Conservation (phyloP, 1,140 invertebrate species). For the Anastatus disparis region DNA sequence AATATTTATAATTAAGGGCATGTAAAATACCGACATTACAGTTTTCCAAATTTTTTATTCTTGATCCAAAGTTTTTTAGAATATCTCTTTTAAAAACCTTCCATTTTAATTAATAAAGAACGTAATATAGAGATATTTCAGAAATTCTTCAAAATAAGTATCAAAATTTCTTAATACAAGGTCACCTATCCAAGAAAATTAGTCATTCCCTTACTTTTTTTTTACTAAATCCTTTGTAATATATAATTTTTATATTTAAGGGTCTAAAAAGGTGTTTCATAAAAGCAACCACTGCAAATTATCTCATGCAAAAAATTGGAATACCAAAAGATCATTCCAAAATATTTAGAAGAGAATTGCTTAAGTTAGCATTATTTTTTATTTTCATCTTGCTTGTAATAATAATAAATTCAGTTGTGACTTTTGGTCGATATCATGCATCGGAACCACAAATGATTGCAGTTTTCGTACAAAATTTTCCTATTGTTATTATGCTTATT, state of each 20-base stretch:
- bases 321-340: constrained; percentile 22
- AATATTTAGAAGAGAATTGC: constrained; percentile 18
- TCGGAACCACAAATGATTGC: not conserved
- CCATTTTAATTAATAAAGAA: too few species aligned
- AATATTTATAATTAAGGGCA: too few species aligned
- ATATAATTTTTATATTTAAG: constrained; percentile 3
- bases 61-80: too few species aligned
- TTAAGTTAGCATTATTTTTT: not conserved
- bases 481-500: constrained; percentile 21
- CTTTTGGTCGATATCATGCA: not conserved
- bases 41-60: too few species aligned
- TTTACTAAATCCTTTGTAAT: too few species aligned
- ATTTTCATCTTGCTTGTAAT: not conserved
- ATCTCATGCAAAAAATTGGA: constrained; percentile 41
- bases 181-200: too few species aligned
- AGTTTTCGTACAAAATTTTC: not conserved
- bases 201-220: too few species aligned
- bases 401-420: not conserved
- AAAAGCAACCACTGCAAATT: constrained; percentile 29
- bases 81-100: too few species aligned
- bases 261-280: constrained; percentile 28
- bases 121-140: too few species aligned
- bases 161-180: too few species aligned
- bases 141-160: too few species aligned
- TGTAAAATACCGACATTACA: too few species aligned